phyloP scores from a whole-genome alignment of 2,113 vertebrate genomes.

The Anhinga rufa region DNA sequence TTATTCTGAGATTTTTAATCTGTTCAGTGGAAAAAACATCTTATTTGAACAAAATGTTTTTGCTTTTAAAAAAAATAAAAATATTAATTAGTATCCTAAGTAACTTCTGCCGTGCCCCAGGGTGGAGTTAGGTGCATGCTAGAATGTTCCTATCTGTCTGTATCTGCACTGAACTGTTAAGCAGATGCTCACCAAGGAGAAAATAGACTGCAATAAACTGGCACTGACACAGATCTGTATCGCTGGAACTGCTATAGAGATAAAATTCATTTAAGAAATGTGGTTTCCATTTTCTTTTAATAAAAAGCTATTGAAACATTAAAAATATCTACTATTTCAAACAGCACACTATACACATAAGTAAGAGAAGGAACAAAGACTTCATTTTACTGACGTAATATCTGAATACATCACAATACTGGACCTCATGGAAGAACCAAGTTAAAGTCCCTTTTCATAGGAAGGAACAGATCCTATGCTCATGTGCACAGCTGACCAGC shows the following conservation, averaged over 20 bases:
- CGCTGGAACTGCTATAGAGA: not conserved
- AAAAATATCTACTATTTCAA: constrained; percentile 17
- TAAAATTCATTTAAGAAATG: constrained; percentile 20
- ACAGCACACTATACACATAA: not conserved
- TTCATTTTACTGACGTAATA: not conserved
- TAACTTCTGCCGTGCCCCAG: constrained; percentile 2
- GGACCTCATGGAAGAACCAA: not conserved
- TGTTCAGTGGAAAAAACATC: not conserved
- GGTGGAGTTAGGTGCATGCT: not conserved
- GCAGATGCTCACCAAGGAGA: constrained; percentile 33
- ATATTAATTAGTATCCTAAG: not conserved
- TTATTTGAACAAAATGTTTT: not conserved
- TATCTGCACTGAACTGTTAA: constrained; percentile 43
- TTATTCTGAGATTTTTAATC: not conserved
- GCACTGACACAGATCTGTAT: constrained; percentile 27
- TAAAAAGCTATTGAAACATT: constrained; percentile 34
- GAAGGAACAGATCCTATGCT: not conserved
- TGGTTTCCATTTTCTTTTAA: constrained; percentile 59
- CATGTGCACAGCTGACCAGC: not conserved
- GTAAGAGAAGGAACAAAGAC: not conserved
- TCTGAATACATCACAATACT: not conserved
- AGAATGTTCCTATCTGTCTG: not conserved
- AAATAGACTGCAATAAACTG: constrained; percentile 33
- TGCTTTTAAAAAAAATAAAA: not conserved
- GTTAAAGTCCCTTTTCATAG: not conserved